Evolutionary conservation across 2,888 invertebrate genomes (phyloP), one percentile per base, ranked within the genome.

Genomic region (Eustalomyia histrio): DNA sequence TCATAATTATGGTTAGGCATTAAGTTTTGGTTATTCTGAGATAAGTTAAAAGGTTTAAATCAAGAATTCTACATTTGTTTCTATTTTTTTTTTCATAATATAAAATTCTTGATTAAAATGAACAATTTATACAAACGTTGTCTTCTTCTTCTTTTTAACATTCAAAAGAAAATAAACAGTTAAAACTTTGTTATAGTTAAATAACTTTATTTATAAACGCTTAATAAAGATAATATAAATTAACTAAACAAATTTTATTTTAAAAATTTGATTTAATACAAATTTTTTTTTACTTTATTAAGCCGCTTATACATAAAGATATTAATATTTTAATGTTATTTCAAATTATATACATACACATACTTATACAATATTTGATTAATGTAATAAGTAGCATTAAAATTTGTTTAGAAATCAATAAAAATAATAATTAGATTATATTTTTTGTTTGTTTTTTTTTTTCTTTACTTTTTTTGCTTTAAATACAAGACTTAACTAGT

Each of bases 311-410:
- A 4, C 2, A 21, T 21, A 21, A 21, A 21, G 21, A 21, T 1
- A 47, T 78, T 43, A 60, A 52, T n/a, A n/a, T 65, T 58, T n/a
- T n/a, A 47, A 39, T 21, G 1, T 69, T 58, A 55, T 60, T n/a
- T 57, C 24, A 47, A 47, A n/a, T 61, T 63, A 61, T 53, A 29
- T 61, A 69, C 35, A 76, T 52, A 69, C 57, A 10, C n/a, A 29
- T 57, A 57, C 68, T 69, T 69, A 69, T 39, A 43, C 50, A 61
- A 57, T 64, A 57, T 14, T 35, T 57, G 57, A 18, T 47, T 63
- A 76, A 52, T 69, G 64, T 69, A 69, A 64, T 76, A 68, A 76
- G 68, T 69, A 61, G 55, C 43, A 57, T 68, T 68, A 61, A 61
- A 63, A 6, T 53, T 53, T 29, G 29, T 29, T 29, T 68, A 61